phyloP scores from a whole-genome alignment of 1,140 invertebrate genomes.

The Philotrypesis tridentata region DNA sequence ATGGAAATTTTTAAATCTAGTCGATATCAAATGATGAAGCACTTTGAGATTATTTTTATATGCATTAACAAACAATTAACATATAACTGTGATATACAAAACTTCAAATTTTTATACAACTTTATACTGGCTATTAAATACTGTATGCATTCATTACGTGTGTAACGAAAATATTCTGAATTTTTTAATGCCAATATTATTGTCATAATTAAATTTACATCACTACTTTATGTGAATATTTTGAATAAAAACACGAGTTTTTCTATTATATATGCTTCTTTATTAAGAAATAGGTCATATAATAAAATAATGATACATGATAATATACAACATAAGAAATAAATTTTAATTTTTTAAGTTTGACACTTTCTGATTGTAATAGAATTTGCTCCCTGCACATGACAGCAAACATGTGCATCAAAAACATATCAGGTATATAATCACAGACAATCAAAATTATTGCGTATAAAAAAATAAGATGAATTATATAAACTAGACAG shows the following conservation, averaged over 20 bases:
- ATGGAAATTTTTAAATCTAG: neutral
- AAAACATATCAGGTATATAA: slow-evolving; percentile 12
- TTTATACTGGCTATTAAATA: too few relatives aligned
- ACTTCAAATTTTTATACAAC: neutral
- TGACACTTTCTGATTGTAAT: slow-evolving; percentile 2
- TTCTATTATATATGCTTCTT: slow-evolving; percentile 25
- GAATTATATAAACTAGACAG: neutral
- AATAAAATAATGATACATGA: slow-evolving; percentile 18
- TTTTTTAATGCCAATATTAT: neutral
- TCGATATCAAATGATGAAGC: neutral
- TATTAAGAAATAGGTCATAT: slow-evolving; percentile 31
- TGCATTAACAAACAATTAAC: neutral
- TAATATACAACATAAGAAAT: neutral
- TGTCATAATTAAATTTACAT: neutral
- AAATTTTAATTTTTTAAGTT: slow-evolving; percentile 3
- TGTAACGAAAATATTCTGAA: too few relatives aligned
- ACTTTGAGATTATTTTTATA: neutral
- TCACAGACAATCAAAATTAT: slow-evolving; percentile 36
- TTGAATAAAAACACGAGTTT: slow-evolving; percentile 10
- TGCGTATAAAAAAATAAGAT: slow-evolving; percentile 27
- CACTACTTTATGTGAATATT: neutral
- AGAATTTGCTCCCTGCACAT: neutral
- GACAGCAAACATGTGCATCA: neutral
- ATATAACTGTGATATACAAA: neutral
- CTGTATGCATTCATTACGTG: too few relatives aligned